Conservation (phyloP, 2,888 invertebrate genomes). For the Andrena flavipes region DNA sequence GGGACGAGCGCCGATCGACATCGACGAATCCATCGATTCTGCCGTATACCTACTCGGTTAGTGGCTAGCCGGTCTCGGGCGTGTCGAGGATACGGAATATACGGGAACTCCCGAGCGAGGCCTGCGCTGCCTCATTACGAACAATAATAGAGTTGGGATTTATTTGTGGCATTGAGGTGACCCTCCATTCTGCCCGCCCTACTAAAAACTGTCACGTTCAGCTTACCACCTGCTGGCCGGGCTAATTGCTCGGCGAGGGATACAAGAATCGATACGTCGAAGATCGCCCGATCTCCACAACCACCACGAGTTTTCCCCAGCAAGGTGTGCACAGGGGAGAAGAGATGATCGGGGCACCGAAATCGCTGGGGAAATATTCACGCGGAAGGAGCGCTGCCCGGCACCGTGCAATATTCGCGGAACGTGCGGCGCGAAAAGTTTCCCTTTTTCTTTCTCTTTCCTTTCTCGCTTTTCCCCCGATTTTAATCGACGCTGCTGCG, state of each 20-base stretch:
- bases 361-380: not conserved
- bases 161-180: constrained; percentile 79
- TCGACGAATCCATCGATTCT: not conserved
- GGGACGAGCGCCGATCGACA: not conserved
- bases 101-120: not conserved
- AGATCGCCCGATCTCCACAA: constrained; percentile 24
- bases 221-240: constrained; percentile 76
- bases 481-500: not conserved
- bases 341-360: not conserved
- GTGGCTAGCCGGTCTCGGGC: not conserved
- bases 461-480: not conserved
- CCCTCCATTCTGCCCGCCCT: constrained; percentile 73
- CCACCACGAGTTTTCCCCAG: not conserved
- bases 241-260: constrained; percentile 75
- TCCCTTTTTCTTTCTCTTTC: not conserved
- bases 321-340: not conserved
- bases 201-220: constrained; percentile 81
- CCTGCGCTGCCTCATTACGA: constrained; percentile 58
- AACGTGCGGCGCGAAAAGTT: constrained; percentile 1
- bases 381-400: not conserved
- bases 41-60: not conserved
- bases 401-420: constrained; percentile 2
- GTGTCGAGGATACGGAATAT: constrained; percentile 1
- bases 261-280: constrained; percentile 68
- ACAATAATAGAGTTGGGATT: constrained; percentile 74